Evolutionary conservation across 2,797 vertebrate genomes (phyloP), one percentile per base, ranked within the genome.

Genomic region (Takifugu rubripes): DNA sequence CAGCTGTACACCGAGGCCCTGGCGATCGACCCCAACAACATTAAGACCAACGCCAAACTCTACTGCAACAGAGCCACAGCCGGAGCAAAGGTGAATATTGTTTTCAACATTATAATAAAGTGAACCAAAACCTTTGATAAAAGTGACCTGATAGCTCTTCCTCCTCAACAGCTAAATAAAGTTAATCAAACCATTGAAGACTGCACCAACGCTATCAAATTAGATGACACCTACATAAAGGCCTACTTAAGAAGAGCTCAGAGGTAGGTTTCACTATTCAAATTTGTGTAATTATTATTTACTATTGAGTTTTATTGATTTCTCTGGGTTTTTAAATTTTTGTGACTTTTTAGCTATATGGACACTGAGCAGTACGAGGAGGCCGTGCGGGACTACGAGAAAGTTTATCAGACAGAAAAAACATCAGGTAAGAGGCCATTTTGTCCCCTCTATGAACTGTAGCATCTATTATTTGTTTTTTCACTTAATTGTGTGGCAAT

Each of bases 11-110:
- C 94, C 45, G 94, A 97, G 64, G 96, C 96, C 33, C 89, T 98
- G 72, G 82, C 81, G 49, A 97, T 98, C 88, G 96, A 98, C 74
- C 95, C 95, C 73, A 98, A 97, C 84, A 98, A 98, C 84, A 97
- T 96, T 82, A 98, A 98, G 90, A 98, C 96, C 68, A 98, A 98
- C 27, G 95, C 96, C 77, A 98, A 98, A 89, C 93, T 98, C 59
- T 97, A 93, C 92, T 97, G 95, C 88, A 97, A 98, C 89, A 92
- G 96, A 65, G 96, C 94, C 54, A 95, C 94, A 0, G 95, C 94
- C 68, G 96, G 96, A 66, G 92, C 92, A 67, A 98, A 97, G 94
- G 96, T 96, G 87, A 87, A 5, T 6, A 46, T 1, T 11, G 8
- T 46, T 46, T 17, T 46, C 7, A n/a, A 16, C 21, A 3, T 14